A percentile compares a stretch with the other conserved stretches of the same genome.
Evolutionary conservation across 1,140 invertebrate genomes (phyloP).

Genomic region (Campoletis sonorensis): DNA sequence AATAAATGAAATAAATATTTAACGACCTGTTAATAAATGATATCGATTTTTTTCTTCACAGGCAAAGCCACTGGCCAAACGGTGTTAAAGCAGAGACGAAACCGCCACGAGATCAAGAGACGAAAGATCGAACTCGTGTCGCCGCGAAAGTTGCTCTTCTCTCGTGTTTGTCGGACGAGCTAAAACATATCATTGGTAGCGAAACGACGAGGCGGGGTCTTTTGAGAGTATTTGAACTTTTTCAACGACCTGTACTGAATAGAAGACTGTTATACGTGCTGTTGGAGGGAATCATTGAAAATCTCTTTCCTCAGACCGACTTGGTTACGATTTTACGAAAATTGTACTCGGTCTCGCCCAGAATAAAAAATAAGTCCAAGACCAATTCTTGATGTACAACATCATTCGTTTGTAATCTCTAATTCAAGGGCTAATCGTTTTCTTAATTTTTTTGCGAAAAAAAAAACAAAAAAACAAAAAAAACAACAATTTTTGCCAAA

Average conservation of each 20-base stretch:
- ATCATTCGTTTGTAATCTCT: conserved; percentile 35
- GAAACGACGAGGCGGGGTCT: conserved; percentile 93
- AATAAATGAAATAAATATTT: no score
- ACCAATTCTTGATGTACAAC: conserved; percentile 63
- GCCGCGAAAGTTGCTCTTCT: conserved; percentile 91
- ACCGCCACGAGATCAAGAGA: conserved; percentile 82
- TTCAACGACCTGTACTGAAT: conserved; percentile 92
- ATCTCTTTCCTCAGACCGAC: conserved; percentile 86
- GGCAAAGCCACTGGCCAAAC: conserved; percentile 88
- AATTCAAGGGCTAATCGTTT: not conserved
- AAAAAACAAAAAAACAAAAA: no score
- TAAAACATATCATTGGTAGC: conserved; percentile 93
- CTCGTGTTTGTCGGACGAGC: conserved; percentile 87
- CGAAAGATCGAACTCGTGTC: conserved; percentile 87
- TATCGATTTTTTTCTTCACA: no score
- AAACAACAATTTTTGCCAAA: not conserved
- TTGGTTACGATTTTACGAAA: conserved; percentile 81
- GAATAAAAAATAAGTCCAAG: conserved; percentile 68
- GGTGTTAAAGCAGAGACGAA: conserved; percentile 81
- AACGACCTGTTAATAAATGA: no score
- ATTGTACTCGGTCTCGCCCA: conserved; percentile 80
- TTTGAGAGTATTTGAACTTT: conserved; percentile 91
- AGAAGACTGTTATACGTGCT: conserved; percentile 91
- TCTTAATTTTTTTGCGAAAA: not conserved
- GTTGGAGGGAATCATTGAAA: conserved; percentile 87